Conservation (phyloP, 2,113 vertebrate species). For the Manacus vitellinus region DNA sequence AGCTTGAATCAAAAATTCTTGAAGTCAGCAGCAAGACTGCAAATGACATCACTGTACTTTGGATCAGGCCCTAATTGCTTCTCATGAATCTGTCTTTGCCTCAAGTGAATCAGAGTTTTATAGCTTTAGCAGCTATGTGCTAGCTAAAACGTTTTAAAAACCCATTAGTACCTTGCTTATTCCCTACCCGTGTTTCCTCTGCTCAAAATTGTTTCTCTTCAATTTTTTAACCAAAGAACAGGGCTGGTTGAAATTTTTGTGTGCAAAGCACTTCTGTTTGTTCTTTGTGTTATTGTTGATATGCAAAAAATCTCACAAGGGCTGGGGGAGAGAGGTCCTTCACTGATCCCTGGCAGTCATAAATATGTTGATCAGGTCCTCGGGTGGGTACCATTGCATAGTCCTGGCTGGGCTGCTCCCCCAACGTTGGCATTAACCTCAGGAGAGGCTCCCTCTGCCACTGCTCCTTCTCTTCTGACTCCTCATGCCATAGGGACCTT, state of each 20-base stretch:
- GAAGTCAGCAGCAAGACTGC: neutral
- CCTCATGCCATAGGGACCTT: neutral
- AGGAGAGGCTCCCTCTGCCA: neutral
- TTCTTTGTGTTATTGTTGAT: neutral
- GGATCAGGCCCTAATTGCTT: constrained; percentile 36
- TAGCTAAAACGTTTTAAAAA: constrained; percentile 41
- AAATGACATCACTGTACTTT: neutral
- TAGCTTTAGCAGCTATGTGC: constrained; percentile 24
- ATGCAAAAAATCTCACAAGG: neutral
- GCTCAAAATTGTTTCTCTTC: neutral
- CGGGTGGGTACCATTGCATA: neutral
- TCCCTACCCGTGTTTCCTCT: neutral
- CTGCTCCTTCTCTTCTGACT: neutral
- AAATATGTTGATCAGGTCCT: neutral
- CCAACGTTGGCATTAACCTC: fast-evolving
- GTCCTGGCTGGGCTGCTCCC: neutral
- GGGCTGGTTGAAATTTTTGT: neutral
- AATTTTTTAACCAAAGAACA: neutral
- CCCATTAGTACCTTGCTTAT: constrained; percentile 14
- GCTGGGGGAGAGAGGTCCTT: neutral
- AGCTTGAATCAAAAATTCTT: neutral
- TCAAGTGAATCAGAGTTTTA: constrained; percentile 40
- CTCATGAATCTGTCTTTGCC: constrained; percentile 29
- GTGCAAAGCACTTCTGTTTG: neutral
- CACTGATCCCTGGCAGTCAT: neutral